Conservation (phyloP, 2,797 vertebrate genomes). For the Orestias chungarensis region DNA sequence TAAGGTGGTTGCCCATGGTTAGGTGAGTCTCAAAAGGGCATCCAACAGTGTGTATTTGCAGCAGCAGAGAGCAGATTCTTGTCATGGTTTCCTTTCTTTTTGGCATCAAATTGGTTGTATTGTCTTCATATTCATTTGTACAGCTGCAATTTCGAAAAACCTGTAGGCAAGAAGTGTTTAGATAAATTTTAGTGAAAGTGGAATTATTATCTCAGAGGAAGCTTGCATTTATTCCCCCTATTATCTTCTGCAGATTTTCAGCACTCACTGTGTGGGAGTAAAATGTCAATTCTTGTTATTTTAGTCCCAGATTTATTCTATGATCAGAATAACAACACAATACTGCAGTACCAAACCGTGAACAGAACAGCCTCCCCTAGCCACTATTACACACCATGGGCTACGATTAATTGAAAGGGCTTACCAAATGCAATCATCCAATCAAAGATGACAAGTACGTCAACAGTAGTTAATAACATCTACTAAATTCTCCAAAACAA, state of each 20-base stretch:
- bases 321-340: neutral
- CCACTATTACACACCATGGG: too few species aligned
- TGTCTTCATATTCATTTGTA: too few species aligned
- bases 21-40: conserved; percentile 46
- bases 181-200: neutral
- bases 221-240: neutral
- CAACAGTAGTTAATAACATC: too few species aligned
- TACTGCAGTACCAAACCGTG: too few species aligned
- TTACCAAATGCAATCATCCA: too few species aligned
- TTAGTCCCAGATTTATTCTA: neutral
- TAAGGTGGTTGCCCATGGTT: conserved; percentile 47
- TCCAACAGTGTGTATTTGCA: conserved; percentile 43
- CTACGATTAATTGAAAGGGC: too few species aligned
- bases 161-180: neutral
- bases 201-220: neutral
- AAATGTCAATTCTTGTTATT: neutral
- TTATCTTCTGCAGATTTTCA: neutral
- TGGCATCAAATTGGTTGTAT: conserved; percentile 11
- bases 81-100: neutral
- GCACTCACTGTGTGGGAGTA: neutral
- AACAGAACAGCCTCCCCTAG: too few species aligned
- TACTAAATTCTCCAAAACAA: too few species aligned
- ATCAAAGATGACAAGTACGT: too few species aligned
- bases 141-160: neutral
- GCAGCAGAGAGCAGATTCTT: conserved; percentile 21